phyloP scores from a whole-genome alignment of 2,113 vertebrate genomes.

The Eonycteris spelaea region DNA sequence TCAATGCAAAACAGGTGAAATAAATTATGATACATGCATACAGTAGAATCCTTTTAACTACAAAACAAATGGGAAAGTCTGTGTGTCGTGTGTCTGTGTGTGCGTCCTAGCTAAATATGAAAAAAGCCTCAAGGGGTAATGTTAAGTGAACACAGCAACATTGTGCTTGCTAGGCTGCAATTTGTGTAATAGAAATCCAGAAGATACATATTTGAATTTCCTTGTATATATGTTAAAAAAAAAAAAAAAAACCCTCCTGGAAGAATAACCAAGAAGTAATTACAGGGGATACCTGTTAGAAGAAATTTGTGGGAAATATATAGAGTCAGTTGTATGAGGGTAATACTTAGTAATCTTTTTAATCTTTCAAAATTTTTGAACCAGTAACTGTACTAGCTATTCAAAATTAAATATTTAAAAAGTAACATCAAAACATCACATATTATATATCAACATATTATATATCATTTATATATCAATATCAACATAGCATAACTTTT shows the following conservation, averaged over 20 bases:
- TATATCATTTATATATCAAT: not conserved
- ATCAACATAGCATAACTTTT: not conserved
- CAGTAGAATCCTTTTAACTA: not conserved
- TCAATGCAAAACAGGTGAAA: not conserved
- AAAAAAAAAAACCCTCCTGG: not conserved
- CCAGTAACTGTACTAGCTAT: not conserved
- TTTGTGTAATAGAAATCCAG: not conserved
- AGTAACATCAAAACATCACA: slow-evolving; percentile 18
- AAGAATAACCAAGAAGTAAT: not conserved
- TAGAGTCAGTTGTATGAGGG: not conserved
- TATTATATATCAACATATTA: not conserved
- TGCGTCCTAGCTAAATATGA: not conserved
- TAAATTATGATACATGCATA: not conserved
- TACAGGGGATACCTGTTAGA: not conserved
- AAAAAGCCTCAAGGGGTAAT: not conserved
- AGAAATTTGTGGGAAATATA: not conserved
- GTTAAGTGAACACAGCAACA: not conserved
- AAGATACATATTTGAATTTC: not conserved
- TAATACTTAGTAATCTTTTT: not conserved
- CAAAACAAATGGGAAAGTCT: not conserved
- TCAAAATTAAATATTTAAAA: not conserved
- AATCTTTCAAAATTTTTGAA: not conserved
- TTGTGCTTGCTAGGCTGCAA: not conserved
- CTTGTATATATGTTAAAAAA: not conserved
- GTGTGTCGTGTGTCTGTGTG: too few relatives aligned